These are phyloP conservation scores for Drosophila flavopinicola DNA, from an alignment of 2,888 invertebrate species.

Conservation along the genomic window DNA sequence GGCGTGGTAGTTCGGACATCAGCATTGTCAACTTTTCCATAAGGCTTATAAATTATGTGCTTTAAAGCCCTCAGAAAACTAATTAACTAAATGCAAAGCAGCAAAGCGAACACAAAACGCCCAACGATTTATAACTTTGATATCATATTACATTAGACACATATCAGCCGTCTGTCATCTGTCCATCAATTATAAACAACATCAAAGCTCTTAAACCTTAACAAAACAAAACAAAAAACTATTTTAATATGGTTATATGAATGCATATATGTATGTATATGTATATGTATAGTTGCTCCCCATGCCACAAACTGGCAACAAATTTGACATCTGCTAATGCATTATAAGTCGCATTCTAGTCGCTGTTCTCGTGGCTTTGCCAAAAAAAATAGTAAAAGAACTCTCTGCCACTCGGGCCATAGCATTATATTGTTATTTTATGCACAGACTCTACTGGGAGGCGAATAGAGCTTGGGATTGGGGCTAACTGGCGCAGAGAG, in stretches of 20 bases:
- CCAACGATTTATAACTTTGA: constrained; percentile 59
- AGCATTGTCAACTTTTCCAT: constrained; percentile 17
- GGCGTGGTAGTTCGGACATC: constrained; percentile 1
- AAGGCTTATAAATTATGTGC: constrained; percentile 41
- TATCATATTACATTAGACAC: constrained; percentile 17
- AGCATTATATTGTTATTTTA: constrained; percentile 78
- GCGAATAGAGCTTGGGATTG: not conserved
- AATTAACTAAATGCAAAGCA: constrained; percentile 67
- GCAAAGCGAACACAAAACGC: constrained; percentile 10
- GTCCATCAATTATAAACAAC: constrained; percentile 12
- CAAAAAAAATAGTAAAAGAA: constrained; percentile 13
- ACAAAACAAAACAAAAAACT: constrained; percentile 10
- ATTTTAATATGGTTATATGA: not conserved
- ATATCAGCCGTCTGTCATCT: constrained; percentile 59
- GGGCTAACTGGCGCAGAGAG: constrained; percentile 26
- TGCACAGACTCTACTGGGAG: constrained; percentile 63
- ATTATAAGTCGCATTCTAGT: constrained; percentile 61
- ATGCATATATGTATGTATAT: not conserved
- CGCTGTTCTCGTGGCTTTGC: constrained; percentile 33
- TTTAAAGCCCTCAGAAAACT: constrained; percentile 60
- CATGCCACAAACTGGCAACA: constrained; percentile 33
- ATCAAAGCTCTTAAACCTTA: constrained; percentile 38
- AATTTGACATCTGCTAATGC: constrained; percentile 65
- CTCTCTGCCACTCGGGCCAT: constrained; percentile 50
- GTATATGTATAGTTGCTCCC: not conserved